A percentile compares a stretch with the other conserved stretches of the same genome.
Conservation (phyloP, 1,140 invertebrate genomes). For the Leptonema lineaticorne region DNA sequence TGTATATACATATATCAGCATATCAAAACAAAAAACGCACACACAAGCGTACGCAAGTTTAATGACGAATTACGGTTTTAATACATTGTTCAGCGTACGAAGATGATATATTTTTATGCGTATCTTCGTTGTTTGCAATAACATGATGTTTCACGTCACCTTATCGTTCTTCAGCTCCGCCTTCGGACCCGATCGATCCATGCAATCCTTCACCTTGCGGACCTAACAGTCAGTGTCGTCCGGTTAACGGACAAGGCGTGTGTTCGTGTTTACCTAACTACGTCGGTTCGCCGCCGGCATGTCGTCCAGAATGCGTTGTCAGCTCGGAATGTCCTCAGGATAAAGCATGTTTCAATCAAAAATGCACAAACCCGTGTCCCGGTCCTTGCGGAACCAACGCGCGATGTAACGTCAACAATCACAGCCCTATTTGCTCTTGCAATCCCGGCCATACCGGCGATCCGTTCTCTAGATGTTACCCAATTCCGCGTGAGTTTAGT, state of each 20-base stretch:
- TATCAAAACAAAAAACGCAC: too few relatives aligned
- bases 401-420: slow-evolving; percentile 64
- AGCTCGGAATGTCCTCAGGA: slow-evolving; percentile 64
- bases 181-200: slow-evolving; percentile 34
- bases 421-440: slow-evolving; percentile 64
- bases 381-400: slow-evolving; percentile 64
- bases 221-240: slow-evolving; percentile 48
- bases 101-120: too few relatives aligned
- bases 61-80: too few relatives aligned
- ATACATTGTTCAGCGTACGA: too few relatives aligned
- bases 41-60: too few relatives aligned
- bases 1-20: too few relatives aligned
- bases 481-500: slow-evolving; percentile 44
- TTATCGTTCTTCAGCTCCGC: slow-evolving; percentile 26
- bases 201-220: slow-evolving; percentile 54
- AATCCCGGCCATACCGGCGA: slow-evolving; percentile 63
- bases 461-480: slow-evolving; percentile 63
- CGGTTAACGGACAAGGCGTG: slow-evolving; percentile 46
- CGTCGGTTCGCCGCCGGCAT: slow-evolving; percentile 54
- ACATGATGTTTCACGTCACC: too few relatives aligned
- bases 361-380: slow-evolving; percentile 64
- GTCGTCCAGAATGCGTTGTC: slow-evolving; percentile 62
- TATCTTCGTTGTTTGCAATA: too few relatives aligned
- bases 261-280: slow-evolving; percentile 57
- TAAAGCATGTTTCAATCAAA: slow-evolving; percentile 62